Base-by-base conservation (phyloP, 2,888 invertebrate genomes). In the Pristionchus fissidentatus region DNA sequence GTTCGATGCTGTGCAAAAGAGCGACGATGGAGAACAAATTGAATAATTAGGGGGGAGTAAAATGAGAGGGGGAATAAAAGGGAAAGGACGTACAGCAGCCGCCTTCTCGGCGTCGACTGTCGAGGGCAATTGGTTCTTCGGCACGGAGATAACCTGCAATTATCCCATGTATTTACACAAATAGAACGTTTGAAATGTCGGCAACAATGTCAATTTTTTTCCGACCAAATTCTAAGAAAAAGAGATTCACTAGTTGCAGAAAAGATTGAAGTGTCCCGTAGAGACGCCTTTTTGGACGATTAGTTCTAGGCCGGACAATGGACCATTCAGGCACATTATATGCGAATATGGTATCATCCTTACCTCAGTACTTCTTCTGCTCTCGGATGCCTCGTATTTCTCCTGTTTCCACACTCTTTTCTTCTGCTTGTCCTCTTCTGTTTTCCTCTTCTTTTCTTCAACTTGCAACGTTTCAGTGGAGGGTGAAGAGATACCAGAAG, bases 311-410 rank as follows among this genome's bases (percentile, higher is more conserved):
- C n/a, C n/a, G n/a, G n/a, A n/a, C n/a, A n/a, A n/a, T n/a, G n/a
- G n/a, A n/a, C n/a, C n/a, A n/a, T n/a, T n/a, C 26, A 77, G 13
- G 43, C 22, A 46, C 5, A n/a, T 8, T 8, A 10, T 7, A 19
- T 19, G 43, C 26, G n/a, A 7, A 41, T 49, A 19, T 41, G 38
- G 49, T 19, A 26, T 22, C 3, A 13, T 22, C 22, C 52, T 7
- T 46, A 73, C 83, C 83, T 83, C 83, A 19, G 83, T 83, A 22
- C 73, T 83, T 52, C 73, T 32, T 46, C 80, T 81, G 35, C 80
- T 81, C 62, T 81, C 80, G 2, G 60, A 62, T 46, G 41, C 46
- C 22, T 32, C 10, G 55, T 73, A 55, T 52, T 73, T 70, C 73
- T 83, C 83, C 13, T 83, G 83, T 19, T 83, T 83, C 83, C 83